phyloP scores from a whole-genome alignment of 2,888 invertebrate species.

The Drosophila pseudotalamancana region DNA sequence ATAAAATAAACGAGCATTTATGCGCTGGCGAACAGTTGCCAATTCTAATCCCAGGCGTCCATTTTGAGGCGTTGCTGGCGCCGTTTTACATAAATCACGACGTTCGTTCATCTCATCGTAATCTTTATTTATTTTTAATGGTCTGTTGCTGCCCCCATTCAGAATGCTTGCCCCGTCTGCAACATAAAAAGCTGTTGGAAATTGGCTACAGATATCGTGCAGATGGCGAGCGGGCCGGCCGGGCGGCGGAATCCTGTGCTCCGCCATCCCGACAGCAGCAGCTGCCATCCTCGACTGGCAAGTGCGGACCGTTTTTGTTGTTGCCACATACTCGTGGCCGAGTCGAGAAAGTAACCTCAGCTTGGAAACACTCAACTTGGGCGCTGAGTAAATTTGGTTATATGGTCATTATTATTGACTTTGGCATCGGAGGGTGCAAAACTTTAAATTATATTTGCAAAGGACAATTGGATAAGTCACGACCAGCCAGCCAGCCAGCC shows the following conservation, averaged over 20 bases:
- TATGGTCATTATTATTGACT: conserved; percentile 76
- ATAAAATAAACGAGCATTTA: conserved; percentile 60
- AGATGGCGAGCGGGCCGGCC: conserved; percentile 34
- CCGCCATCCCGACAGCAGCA: conserved; percentile 45
- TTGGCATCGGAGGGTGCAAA: conserved; percentile 54
- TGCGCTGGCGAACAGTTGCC: conserved; percentile 32
- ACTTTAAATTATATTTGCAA: conserved; percentile 74
- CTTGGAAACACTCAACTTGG: conserved; percentile 31
- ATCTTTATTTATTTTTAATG: conserved; percentile 79
- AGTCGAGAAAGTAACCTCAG: conserved; percentile 11
- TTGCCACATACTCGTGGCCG: neutral
- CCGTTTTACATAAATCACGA: conserved; percentile 73
- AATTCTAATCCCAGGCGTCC: conserved; percentile 59
- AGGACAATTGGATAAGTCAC: conserved; percentile 70
- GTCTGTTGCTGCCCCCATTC: conserved; percentile 31
- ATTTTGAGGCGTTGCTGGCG: conserved; percentile 44
- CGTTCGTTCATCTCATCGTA: conserved; percentile 63
- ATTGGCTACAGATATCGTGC: conserved; percentile 66
- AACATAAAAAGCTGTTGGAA: conserved; percentile 51
- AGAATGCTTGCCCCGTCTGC: conserved; percentile 2
- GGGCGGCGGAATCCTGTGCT: neutral
- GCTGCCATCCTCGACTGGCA: conserved; percentile 27
- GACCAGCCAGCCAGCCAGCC: conserved; percentile 16
- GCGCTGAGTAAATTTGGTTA: conserved; percentile 69
- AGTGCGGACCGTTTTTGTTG: neutral